Percentiles rank a stretch among this genome's conserved stretches.
These are phyloP conservation scores for Aspidapion aeneum DNA, from an alignment of 2,888 invertebrate genomes.

Conservation along the genomic window DNA sequence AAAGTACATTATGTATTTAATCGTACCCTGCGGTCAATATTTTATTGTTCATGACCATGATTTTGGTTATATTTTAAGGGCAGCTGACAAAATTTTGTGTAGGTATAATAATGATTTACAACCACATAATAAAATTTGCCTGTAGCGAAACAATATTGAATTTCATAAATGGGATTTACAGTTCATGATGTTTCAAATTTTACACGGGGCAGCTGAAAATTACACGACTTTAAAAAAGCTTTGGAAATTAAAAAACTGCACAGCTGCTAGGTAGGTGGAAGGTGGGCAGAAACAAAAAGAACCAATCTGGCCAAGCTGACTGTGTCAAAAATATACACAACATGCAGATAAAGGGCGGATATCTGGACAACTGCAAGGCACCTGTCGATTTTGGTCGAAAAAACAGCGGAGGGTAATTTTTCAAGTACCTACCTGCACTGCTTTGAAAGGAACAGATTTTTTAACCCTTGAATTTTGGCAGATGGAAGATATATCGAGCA, in stretches of 20 bases:
- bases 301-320: not conserved
- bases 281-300: not conserved
- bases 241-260: not conserved
- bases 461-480: not conserved
- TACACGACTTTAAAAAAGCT: not conserved
- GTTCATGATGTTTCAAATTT: not conserved
- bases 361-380: not conserved
- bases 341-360: not conserved
- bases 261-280: not conserved
- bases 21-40: not conserved
- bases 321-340: not conserved
- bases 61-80: not conserved
- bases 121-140: not conserved
- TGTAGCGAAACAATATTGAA: not conserved
- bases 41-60: not conserved
- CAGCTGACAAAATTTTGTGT: not conserved
- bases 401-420: not conserved
- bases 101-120: not conserved
- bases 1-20: not conserved
- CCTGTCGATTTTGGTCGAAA: not conserved
- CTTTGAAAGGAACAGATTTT: not conserved
- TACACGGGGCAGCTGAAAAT: not conserved
- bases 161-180: not conserved
- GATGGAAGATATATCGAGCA: not conserved
- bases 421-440: not conserved